Base-by-base conservation (phyloP, 2,888 invertebrate species). In the Crematogaster levior region DNA sequence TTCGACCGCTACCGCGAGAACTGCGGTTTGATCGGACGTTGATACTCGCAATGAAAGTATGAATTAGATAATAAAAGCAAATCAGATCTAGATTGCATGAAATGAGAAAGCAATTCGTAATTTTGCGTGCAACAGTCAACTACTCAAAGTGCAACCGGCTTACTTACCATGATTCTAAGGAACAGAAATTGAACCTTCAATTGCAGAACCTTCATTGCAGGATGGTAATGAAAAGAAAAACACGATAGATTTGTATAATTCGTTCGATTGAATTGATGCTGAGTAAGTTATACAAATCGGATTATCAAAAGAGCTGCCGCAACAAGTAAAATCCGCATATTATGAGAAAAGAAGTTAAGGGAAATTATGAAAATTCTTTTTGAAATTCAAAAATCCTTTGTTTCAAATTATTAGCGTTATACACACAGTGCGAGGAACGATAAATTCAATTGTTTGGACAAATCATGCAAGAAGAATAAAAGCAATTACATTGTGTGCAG, bases 171-270 rank as follows among this genome's bases (percentile, higher is more conserved):
- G 61, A 48, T n/a, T 37, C 40, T 40, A 15, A 53, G n/a, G 9
- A n/a, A 27, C n/a, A 51, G n/a, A 75, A 65, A 65, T 74, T 63
- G 27, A 51, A 75, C 40, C 0, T 10, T 37, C 18, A 15, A 18
- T 21, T 4, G 37, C n/a, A n/a, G n/a, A n/a, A n/a, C n/a, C n/a
- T n/a, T n/a, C n/a, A n/a, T n/a, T 5, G 30, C 30, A 6, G 24
- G 0, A 12, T 37, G 24, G 7, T 18, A 51, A 65, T 37, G 10
- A 12, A 27, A 56, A 48, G 37, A 34, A 46, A 6, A 7, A 21
- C 30, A 10, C 24, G n/a, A 24, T 65, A 10, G 34, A 65, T 68
- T 68, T 56, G 18, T 68, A 21, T 56, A 77, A 77, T 56, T 77
- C 12, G 18, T 12, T 77, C 43, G 18, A 24, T 43, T 21, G 34